A percentile compares a stretch with the other conserved stretches of the same genome.
Evolutionary conservation across 2,113 vertebrate genomes (phyloP).

Genomic region (Centropristis striata): DNA sequence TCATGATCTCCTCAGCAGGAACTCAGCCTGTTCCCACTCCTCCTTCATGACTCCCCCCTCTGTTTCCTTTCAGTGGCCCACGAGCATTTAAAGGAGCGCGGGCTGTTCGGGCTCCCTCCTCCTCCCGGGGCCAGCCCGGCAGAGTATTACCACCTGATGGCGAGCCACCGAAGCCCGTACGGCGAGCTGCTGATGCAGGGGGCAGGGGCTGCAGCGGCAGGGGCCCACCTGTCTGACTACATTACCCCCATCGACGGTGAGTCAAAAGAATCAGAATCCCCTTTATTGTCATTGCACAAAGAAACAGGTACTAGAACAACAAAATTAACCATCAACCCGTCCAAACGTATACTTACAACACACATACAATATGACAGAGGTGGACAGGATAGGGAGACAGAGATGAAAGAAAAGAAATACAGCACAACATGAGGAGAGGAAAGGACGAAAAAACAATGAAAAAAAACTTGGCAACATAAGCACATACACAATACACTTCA

Average conservation of each 20-base stretch:
- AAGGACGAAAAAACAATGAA: no score
- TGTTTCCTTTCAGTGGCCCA: conserved; percentile 88
- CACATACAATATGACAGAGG: no score
- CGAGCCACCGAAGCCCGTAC: conserved; percentile 91
- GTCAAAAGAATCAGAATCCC: no score
- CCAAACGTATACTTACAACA: no score
- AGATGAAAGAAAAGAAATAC: no score
- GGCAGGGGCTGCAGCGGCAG: conserved; percentile 68
- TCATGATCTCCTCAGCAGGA: conserved; percentile 40
- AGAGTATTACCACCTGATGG: conserved; percentile 97
- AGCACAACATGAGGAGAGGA: no score
- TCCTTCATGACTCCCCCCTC: not conserved
- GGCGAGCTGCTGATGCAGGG: conserved; percentile 94
- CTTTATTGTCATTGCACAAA: no score
- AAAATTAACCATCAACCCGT: no score
- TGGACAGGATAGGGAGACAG: no score
- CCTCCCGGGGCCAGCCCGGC: conserved; percentile 88
- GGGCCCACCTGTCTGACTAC: conserved; percentile 93
- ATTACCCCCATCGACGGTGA: conserved; percentile 95
- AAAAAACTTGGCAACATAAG: no score
- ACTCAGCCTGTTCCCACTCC: not conserved
- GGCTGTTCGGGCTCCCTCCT: conserved; percentile 90
- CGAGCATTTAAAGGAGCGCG: conserved; percentile 94
- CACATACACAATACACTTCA: no score
- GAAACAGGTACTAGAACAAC: no score